Conservation (phyloP, 92 coral and sea anemone genomes). For the Zoanthus solanderi region DNA sequence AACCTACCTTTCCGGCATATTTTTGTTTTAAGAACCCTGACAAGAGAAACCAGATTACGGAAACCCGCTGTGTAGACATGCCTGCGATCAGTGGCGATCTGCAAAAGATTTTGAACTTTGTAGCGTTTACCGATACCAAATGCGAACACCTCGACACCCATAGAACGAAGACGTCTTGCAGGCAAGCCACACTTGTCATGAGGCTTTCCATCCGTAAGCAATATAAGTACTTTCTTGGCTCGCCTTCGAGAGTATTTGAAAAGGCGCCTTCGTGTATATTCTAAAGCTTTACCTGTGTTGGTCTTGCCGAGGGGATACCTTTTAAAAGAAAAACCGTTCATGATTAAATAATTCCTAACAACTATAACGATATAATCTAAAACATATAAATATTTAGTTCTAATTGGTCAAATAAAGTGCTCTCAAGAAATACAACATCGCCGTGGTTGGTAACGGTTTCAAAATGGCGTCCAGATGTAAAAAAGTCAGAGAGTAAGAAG, state of each 20-base stretch:
- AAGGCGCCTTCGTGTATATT: neutral
- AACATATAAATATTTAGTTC: too few species aligned
- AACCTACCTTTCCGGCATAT: slow-evolving; percentile 53
- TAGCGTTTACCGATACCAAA: slow-evolving; percentile 76
- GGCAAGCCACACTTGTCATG: slow-evolving; percentile 72
- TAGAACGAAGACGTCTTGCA: slow-evolving; percentile 57
- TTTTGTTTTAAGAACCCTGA: slow-evolving; percentile 73
- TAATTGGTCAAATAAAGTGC: too few species aligned
- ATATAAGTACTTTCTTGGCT: slow-evolving; percentile 63
- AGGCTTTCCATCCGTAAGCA: slow-evolving; percentile 78
- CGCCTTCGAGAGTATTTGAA: slow-evolving; percentile 8
- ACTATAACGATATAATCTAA: too few species aligned
- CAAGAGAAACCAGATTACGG: slow-evolving; percentile 62
- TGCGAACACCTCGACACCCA: slow-evolving; percentile 61
- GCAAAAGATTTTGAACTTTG: slow-evolving; percentile 54
- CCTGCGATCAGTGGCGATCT: slow-evolving; percentile 70
- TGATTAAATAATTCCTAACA: neutral
- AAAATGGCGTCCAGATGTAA: too few species aligned
- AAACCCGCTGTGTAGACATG: slow-evolving; percentile 72
- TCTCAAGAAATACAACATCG: too few species aligned
- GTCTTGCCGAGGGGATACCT: slow-evolving; percentile 26
- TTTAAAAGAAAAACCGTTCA: neutral
- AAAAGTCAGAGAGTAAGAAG: too few species aligned
- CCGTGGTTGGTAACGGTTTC: too few species aligned
- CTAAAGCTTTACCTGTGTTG: slow-evolving; percentile 11